Evolutionary conservation across 2,113 vertebrate species (phyloP).

Genomic region (Conger conger): DNA sequence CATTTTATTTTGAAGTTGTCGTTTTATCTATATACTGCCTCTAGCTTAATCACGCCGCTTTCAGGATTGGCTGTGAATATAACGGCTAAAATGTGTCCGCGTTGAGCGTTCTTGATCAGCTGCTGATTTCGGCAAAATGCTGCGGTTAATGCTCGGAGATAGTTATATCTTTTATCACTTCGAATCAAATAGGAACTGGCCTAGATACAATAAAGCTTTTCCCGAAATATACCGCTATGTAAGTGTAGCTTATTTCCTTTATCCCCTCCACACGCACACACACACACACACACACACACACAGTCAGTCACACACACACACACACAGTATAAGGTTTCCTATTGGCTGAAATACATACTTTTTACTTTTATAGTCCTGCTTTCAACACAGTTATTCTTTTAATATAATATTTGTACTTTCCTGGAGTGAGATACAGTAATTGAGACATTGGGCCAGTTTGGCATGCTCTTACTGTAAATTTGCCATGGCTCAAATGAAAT

Average conservation of each 20-base stretch:
- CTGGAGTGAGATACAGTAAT: conserved; percentile 7
- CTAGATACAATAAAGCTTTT: background rate
- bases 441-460: background rate
- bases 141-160: background rate
- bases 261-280: no score
- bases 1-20: conserved; percentile 30
- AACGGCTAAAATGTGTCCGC: background rate
- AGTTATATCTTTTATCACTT: background rate
- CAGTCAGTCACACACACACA: no score
- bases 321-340: background rate
- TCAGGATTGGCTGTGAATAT: background rate
- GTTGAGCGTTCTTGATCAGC: background rate
- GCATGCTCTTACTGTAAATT: background rate
- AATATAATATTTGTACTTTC: background rate
- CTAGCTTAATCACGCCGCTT: conserved; percentile 28
- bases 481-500: background rate
- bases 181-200: background rate
- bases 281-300: no score
- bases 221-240: background rate
- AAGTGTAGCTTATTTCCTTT: background rate
- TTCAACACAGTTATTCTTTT: background rate
- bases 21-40: conserved; percentile 34
- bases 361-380: background rate
- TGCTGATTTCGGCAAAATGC: background rate
- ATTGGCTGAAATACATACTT: background rate